Base-by-base conservation (phyloP, 2,888 invertebrate species). In the Lordiphosa andalusiaca region DNA sequence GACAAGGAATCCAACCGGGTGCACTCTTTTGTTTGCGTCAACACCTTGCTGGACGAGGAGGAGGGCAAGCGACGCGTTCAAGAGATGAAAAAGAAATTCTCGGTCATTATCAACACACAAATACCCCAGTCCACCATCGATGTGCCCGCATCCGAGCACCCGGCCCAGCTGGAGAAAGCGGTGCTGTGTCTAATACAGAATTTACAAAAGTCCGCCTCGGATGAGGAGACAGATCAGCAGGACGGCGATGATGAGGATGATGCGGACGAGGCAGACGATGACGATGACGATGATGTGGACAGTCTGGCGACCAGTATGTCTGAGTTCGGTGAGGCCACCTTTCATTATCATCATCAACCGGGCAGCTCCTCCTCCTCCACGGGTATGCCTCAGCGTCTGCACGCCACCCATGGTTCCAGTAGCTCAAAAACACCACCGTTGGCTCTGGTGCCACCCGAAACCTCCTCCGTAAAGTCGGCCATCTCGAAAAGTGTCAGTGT, bases 1-100 rank as follows among this genome's bases (percentile, higher is more conserved):
- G 95, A 96, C 84, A 93, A 92, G 84, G 91, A 91, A 46, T 93
- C 94, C 5, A 94, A 95, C 72, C 93, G 93, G 55, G 95, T 96
- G 23, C 94, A 94, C 85, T 95, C 96, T 64, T 96, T 97, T 89
- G 93, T 96, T 37, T 97, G 96, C 89, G 92, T 96, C 54, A 97
- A 97, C 87, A 94, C 94, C 59, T 91, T 95, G 53, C 91, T 94
- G 16, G 92, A 93, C 66, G 92, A 94, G 58, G 93, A 93, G 65
- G 95, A 95, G 83, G 96, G 96, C 9, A 90, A 91, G 62, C 90
- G 91, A 58, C 92, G 94, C 82, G 93, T 95, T 68, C 91, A 92
- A 48, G 94, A 95, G 72, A 96, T 96, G 95, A 95, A 95, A 86
- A 91, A 91, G 63, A 92, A 93, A 86, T 96, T 93, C 90, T 94